phyloP scores from a whole-genome alignment of 2,888 invertebrate genomes.

The Aspidiotus rigidus region DNA sequence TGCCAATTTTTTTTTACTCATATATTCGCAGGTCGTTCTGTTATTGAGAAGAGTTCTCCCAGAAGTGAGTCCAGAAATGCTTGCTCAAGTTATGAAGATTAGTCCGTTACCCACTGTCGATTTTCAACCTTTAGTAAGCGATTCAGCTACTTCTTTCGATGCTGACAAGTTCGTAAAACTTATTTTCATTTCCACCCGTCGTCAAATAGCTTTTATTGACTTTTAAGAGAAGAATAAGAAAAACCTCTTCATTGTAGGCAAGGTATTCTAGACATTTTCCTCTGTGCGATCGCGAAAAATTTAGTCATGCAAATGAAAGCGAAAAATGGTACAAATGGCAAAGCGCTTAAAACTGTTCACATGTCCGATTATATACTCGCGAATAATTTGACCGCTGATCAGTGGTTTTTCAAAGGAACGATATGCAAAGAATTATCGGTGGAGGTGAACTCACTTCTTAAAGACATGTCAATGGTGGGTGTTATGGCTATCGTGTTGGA shows the following conservation, averaged over 20 bases:
- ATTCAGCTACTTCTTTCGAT: conserved; percentile 21
- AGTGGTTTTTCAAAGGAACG: conserved; percentile 81
- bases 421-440: conserved; percentile 78
- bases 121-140: conserved; percentile 14
- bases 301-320: conserved; percentile 81
- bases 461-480: conserved; percentile 84
- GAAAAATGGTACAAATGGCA: conserved; percentile 48
- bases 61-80: conserved; percentile 75
- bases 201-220: too few relatives aligned
- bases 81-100: conserved; percentile 67
- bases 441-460: conserved; percentile 73
- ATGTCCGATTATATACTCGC: conserved; percentile 25
- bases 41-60: conserved; percentile 76
- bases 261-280: conserved; percentile 78
- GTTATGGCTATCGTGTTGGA: not conserved
- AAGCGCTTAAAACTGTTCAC: conserved; percentile 48
- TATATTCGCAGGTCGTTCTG: conserved; percentile 59
- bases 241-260: conserved; percentile 45
- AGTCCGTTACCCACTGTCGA: conserved; percentile 45
- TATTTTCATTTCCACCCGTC: not conserved
- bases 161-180: conserved; percentile 12
- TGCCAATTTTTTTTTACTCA: not conserved
- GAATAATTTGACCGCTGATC: conserved; percentile 49
- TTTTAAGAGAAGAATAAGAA: too few relatives aligned
- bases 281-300: conserved; percentile 84